Conservation (phyloP, 2,113 vertebrate species). For the Dromaius novaehollandiae region DNA sequence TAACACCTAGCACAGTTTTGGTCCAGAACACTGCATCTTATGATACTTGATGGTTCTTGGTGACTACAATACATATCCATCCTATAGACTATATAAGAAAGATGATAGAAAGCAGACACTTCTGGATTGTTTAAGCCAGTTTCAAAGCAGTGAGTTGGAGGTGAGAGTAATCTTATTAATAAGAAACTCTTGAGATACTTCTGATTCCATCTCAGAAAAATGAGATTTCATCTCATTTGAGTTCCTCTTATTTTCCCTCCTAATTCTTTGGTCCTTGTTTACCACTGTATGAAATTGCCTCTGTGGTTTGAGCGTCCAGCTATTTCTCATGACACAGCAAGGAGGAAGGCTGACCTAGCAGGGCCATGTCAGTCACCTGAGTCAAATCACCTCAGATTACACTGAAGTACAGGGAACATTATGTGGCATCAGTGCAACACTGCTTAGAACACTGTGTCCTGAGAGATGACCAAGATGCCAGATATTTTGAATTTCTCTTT, state of each 20-base stretch:
- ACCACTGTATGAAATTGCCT: neutral
- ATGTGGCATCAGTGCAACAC: neutral
- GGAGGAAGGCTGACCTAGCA: neutral
- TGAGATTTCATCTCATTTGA: neutral
- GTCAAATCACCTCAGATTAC: conserved; percentile 23
- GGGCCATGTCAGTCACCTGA: conserved; percentile 11
- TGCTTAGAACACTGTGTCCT: conserved; percentile 42
- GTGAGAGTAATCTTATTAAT: neutral
- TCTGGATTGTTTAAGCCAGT: neutral
- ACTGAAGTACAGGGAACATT: neutral
- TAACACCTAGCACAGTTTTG: neutral
- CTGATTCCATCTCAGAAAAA: neutral
- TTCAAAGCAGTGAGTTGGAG: neutral
- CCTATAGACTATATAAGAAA: neutral
- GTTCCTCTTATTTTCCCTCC: conserved; percentile 6
- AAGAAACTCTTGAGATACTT: neutral
- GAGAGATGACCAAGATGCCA: neutral
- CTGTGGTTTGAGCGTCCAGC: neutral
- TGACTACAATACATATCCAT: neutral
- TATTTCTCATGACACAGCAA: conserved; percentile 39
- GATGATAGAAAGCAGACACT: neutral
- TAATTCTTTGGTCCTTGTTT: neutral
- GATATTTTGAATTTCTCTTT: neutral
- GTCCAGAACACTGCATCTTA: neutral
- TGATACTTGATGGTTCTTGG: neutral